These are phyloP conservation scores for Atta texana DNA, from an alignment of 1,140 invertebrate genomes.

Conservation along the genomic window DNA sequence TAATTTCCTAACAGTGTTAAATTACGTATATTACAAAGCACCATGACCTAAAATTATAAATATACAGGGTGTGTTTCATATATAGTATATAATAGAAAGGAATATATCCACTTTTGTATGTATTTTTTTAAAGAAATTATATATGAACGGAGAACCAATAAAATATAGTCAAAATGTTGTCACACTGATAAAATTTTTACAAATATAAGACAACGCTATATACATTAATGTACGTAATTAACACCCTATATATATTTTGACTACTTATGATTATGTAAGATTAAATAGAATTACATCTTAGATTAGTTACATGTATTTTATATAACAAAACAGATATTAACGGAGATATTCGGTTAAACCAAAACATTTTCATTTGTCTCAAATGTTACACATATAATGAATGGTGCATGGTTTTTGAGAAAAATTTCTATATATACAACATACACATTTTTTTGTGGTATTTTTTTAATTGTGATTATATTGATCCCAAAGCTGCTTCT, in stretches of 20 bases:
- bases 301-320: constrained; percentile 59
- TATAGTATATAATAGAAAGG: constrained; percentile 14
- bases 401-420: constrained; percentile 27
- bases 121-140: constrained; percentile 1
- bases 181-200: constrained; percentile 39
- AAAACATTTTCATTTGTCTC: constrained; percentile 45
- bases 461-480: constrained; percentile 63
- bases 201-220: constrained; percentile 40
- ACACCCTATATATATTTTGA: constrained; percentile 73
- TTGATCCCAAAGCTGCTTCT: constrained; percentile 80
- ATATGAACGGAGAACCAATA: background rate
- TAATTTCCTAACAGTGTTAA: constrained; percentile 69
- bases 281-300: constrained; percentile 61
- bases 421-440: constrained; percentile 30
- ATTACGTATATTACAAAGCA: constrained; percentile 79
- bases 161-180: constrained; percentile 23
- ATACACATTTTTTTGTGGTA: constrained; percentile 5
- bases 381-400: constrained; percentile 18
- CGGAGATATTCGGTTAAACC: constrained; percentile 45
- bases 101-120: background rate
- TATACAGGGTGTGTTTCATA: constrained; percentile 68
- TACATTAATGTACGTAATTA: constrained; percentile 33
- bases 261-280: constrained; percentile 64
- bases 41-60: constrained; percentile 73
- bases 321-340: constrained; percentile 63